Evolutionary conservation across 2,797 vertebrate species (phyloP).

Genomic region (Silurus lanzhouensis): DNA sequence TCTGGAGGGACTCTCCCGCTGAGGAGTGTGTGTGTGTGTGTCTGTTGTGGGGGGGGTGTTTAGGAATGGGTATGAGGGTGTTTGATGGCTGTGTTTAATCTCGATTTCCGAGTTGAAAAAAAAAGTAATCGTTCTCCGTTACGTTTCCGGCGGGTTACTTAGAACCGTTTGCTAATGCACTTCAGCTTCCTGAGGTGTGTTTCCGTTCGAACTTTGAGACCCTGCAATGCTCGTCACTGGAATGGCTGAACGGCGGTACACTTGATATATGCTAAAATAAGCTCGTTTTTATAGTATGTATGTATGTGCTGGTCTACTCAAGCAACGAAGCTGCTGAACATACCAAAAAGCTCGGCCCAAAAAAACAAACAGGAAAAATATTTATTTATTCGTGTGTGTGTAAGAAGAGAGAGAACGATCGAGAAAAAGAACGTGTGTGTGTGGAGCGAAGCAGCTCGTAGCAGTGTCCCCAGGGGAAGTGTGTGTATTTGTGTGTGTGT

Average conservation of each 20-base stretch:
- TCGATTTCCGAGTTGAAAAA: constrained; percentile 65
- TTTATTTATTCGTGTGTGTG: constrained; percentile 54
- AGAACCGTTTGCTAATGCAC: not conserved
- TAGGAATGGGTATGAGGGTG: constrained; percentile 32
- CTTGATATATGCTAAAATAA: constrained; percentile 60
- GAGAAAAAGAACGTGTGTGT: not conserved
- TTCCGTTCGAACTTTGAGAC: not conserved
- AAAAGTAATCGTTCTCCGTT: not conserved
- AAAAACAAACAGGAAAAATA: constrained; percentile 57
- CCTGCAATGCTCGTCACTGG: constrained; percentile 42
- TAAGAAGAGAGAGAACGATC: constrained; percentile 18
- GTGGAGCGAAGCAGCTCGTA: constrained; percentile 24
- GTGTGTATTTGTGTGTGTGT: constrained; percentile 36
- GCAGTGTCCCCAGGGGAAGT: constrained; percentile 35
- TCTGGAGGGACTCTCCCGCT: constrained; percentile 61
- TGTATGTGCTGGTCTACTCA: constrained; percentile 56
- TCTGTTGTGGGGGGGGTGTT: constrained; percentile 31
- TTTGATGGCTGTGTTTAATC: constrained; percentile 49
- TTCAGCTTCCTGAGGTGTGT: not conserved
- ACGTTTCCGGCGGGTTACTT: constrained; percentile 5
- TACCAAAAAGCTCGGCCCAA: constrained; percentile 59
- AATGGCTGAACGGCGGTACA: constrained; percentile 53
- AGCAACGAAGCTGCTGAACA: constrained; percentile 68
- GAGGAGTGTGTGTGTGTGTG: constrained; percentile 27
- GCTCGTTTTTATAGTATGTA: constrained; percentile 61